These are phyloP conservation scores for Colius striatus DNA, from an alignment of 2,113 vertebrate genomes.

Conservation along the genomic window DNA sequence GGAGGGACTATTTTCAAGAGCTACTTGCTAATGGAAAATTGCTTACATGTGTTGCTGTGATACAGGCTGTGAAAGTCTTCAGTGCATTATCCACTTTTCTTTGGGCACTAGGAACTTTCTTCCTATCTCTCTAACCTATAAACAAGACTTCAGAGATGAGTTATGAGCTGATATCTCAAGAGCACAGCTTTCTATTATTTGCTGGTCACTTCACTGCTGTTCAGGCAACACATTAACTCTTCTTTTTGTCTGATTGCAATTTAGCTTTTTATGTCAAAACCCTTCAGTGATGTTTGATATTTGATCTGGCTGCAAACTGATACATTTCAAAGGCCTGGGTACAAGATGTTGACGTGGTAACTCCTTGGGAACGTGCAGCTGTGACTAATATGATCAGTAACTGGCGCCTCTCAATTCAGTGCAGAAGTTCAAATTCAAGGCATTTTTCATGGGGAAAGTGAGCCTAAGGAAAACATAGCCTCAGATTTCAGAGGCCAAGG, in stretches of 20 bases:
- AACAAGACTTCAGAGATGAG: neutral
- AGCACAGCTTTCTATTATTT: slow-evolving; percentile 2
- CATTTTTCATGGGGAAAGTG: slow-evolving; percentile 33
- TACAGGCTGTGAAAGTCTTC: neutral
- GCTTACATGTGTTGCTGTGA: neutral
- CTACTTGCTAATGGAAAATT: neutral
- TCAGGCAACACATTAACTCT: neutral
- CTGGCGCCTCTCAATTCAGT: neutral
- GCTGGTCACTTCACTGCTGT: neutral
- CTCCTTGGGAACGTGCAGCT: slow-evolving; percentile 26
- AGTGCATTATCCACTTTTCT: neutral
- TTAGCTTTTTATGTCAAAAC: neutral
- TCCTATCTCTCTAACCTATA: neutral
- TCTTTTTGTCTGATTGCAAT: neutral
- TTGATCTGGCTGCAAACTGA: neutral
- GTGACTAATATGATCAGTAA: slow-evolving; percentile 36
- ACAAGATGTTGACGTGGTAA: slow-evolving; percentile 21
- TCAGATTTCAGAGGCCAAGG: slow-evolving; percentile 21
- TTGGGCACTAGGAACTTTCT: neutral
- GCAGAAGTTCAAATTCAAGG: neutral
- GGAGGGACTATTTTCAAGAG: neutral
- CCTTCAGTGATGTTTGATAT: neutral
- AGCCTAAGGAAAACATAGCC: slow-evolving; percentile 21
- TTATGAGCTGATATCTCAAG: neutral
- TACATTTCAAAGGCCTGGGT: slow-evolving; percentile 3